These are phyloP conservation scores for Batillaria attramentaria DNA, from an alignment of 1,140 invertebrate genomes.

Conservation along the genomic window DNA sequence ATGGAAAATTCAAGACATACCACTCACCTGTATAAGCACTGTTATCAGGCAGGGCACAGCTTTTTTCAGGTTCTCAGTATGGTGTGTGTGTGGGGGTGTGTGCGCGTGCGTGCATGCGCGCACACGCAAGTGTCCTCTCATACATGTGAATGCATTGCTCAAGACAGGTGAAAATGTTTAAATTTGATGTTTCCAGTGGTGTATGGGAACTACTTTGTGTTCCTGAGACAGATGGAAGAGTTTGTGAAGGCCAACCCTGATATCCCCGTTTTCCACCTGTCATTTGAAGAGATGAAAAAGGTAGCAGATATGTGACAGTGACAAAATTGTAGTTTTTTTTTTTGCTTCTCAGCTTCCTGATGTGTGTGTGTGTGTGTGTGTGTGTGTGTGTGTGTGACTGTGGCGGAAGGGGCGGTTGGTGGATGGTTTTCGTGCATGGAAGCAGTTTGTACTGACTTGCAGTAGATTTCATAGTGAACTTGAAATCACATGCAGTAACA, in stretches of 20 bases:
- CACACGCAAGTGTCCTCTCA: not conserved
- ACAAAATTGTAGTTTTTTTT: not conserved
- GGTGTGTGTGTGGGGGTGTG: not conserved
- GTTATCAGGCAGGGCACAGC: not conserved
- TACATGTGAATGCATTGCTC: not conserved
- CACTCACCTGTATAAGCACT: too few relatives aligned
- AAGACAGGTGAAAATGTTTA: not conserved
- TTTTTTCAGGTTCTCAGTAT: not conserved
- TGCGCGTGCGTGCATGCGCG: not conserved
- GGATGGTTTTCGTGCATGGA: too few relatives aligned
- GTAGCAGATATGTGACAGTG: not conserved
- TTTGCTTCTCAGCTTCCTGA: not conserved
- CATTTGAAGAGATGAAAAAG: conserved; percentile 27
- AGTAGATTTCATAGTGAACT: too few relatives aligned
- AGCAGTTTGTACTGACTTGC: too few relatives aligned
- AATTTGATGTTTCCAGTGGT: conserved; percentile 21
- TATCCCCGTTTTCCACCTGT: conserved; percentile 11
- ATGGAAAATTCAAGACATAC: too few relatives aligned
- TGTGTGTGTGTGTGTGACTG: not conserved
- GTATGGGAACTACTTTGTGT: conserved; percentile 20
- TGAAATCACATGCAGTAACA: too few relatives aligned
- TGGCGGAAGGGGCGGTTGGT: too few relatives aligned
- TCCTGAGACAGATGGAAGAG: conserved; percentile 20
- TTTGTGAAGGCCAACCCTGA: conserved; percentile 18
- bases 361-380: not conserved